Base-by-base conservation (phyloP, 1,140 invertebrate genomes). In the Phymorhynchus buccinoides region DNA sequence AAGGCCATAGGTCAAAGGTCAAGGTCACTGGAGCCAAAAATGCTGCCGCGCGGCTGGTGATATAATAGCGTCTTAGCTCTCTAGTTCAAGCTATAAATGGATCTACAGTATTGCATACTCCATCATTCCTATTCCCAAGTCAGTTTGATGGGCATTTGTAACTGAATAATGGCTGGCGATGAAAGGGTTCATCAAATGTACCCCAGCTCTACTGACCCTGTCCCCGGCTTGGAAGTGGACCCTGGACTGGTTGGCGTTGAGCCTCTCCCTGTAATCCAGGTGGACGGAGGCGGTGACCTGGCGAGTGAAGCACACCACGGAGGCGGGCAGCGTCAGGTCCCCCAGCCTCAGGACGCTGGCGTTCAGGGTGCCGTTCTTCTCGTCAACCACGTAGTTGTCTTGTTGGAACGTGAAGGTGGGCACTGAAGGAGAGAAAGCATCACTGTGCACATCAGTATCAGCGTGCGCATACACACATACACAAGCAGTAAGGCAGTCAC, bases 161-260 rank as follows among this genome's bases (percentile, higher is more conserved):
- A n/a, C n/a, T n/a, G n/a, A n/a, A n/a, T n/a, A n/a, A n/a, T n/a
- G n/a, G n/a, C n/a, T n/a, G n/a, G n/a, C n/a, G n/a, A n/a, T n/a
- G n/a, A n/a, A n/a, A n/a, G n/a, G n/a, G n/a, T n/a, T n/a, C n/a
- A n/a, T n/a, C n/a, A n/a, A n/a, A n/a, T n/a, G n/a, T n/a, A n/a
- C 48, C 0, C 48, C 12, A 52, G 48, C 12, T 52, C 16, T 9
- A 84, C 82, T 88, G 87, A 89, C 92, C 90, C 88, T 90, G 84
- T 90, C 91, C 78, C 93, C 94, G 81, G 91, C 87, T 42, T 89
- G 84, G 86, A 94, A 94, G 32, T 88, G 88, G 37, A 94, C 89
- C 75, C 92, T 89, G 0, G 94, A 94, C 27, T 80, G 84, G 48
- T 94, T 90, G 14, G 86, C 86, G 3, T 90, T 68, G 7, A 87